These are phyloP conservation scores for Axis porcinus DNA, from an alignment of 2,113 vertebrate species.

Conservation along the genomic window DNA sequence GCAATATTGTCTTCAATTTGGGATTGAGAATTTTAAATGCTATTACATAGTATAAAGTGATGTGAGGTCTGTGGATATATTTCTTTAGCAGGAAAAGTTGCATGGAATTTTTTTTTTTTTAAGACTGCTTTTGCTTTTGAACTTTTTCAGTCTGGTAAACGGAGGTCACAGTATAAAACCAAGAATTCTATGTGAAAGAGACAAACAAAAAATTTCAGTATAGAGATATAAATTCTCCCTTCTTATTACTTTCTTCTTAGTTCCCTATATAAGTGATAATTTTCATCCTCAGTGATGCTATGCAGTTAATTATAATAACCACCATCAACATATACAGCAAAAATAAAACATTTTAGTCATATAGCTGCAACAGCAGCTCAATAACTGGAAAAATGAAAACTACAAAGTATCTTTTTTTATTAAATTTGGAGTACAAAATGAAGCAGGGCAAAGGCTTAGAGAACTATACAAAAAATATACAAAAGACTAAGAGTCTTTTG, in stretches of 20 bases:
- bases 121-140: neutral
- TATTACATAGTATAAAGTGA: neutral
- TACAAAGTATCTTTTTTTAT: neutral
- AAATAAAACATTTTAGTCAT: neutral
- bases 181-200: neutral
- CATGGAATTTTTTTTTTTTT: neutral
- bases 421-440: neutral
- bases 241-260: neutral
- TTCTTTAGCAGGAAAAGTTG: neutral
- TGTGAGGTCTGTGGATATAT: neutral
- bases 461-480: neutral
- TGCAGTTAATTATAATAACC: neutral
- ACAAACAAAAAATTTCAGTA: neutral
- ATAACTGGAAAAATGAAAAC: neutral
- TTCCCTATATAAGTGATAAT: neutral
- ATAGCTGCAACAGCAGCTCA: neutral
- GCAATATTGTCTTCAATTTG: neutral
- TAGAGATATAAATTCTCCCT: rapidly evolving
- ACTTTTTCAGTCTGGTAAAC: neutral
- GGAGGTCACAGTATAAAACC: neutral
- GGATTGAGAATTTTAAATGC: neutral
- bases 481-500: neutral
- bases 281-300: rapidly evolving
- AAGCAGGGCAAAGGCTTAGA: neutral
- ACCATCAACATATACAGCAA: neutral